phyloP scores from a whole-genome alignment of 2,113 vertebrate species.

The Hystrix brachyura region DNA sequence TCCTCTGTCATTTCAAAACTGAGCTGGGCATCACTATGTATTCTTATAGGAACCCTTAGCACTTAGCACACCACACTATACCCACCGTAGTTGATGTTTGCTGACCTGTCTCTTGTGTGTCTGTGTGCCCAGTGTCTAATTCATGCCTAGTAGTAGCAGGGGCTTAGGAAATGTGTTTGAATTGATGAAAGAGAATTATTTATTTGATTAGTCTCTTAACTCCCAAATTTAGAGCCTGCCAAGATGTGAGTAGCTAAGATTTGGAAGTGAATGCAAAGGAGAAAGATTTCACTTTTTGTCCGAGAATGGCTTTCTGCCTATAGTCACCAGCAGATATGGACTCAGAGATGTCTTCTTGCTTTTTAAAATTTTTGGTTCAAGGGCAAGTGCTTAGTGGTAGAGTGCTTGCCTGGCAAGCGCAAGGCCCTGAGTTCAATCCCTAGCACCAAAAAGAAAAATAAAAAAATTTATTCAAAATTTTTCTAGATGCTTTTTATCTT shows the following conservation, averaged over 20 bases:
- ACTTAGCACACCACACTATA: background rate
- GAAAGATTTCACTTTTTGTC: background rate
- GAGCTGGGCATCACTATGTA: background rate
- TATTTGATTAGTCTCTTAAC: constrained; percentile 14
- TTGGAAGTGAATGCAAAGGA: background rate
- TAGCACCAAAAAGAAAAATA: too few species aligned
- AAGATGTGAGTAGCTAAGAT: constrained; percentile 1
- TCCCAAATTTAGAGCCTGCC: background rate
- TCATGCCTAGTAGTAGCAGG: background rate
- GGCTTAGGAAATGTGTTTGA: constrained; percentile 27
- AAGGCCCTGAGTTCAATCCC: too few species aligned
- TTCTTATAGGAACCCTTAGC: background rate
- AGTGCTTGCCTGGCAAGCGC: too few species aligned
- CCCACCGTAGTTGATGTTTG: background rate
- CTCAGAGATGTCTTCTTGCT: background rate
- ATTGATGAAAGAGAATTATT: background rate
- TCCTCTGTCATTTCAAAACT: background rate
- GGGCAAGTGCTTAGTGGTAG: too few species aligned
- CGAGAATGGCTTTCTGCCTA: background rate
- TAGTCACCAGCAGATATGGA: background rate
- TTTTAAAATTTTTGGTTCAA: constrained; percentile 40
- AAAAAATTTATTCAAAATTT: background rate
- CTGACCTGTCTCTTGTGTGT: background rate
- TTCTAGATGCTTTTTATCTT: constrained; percentile 11
- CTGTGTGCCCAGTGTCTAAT: background rate